Evolutionary conservation across 2,888 invertebrate genomes (phyloP).

Genomic region (Trilocha varians): DNA sequence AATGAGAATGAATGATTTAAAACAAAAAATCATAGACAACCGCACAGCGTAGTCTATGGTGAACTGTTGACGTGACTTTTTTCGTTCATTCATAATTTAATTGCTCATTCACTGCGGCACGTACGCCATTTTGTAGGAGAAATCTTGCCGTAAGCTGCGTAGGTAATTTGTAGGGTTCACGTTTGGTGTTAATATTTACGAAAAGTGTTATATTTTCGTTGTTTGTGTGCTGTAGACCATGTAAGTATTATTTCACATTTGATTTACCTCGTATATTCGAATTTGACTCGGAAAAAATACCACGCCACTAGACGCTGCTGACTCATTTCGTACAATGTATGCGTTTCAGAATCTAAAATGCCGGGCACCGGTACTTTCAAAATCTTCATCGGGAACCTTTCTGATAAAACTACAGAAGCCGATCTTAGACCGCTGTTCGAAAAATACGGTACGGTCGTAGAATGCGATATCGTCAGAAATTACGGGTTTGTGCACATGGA

Average conservation of each 20-base stretch:
- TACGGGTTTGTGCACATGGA: constrained; percentile 99
- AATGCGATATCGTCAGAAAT: constrained; percentile 98
- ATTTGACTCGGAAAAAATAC: not conserved
- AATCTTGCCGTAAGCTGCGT: constrained; percentile 3
- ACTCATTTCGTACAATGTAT: constrained; percentile 70
- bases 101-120: not conserved
- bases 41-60: no score
- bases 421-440: constrained; percentile 95
- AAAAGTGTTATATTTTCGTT: constrained; percentile 4
- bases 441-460: constrained; percentile 97
- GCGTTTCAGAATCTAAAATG: constrained; percentile 78
- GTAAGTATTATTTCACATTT: constrained; percentile 27
- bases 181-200: constrained; percentile 4
- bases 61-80: not conserved
- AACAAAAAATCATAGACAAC: no score
- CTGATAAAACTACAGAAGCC: constrained; percentile 91
- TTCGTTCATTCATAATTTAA: constrained; percentile 1
- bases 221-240: constrained; percentile 15
- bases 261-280: not conserved
- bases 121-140: constrained; percentile 6
- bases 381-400: constrained; percentile 98
- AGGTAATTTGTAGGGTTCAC: constrained; percentile 1
- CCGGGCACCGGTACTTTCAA: constrained; percentile 96
- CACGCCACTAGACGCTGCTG: constrained; percentile 49
- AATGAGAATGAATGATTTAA: no score